These are phyloP conservation scores for Cyaniris semiargus DNA, from an alignment of 2,888 invertebrate species.

Conservation along the genomic window DNA sequence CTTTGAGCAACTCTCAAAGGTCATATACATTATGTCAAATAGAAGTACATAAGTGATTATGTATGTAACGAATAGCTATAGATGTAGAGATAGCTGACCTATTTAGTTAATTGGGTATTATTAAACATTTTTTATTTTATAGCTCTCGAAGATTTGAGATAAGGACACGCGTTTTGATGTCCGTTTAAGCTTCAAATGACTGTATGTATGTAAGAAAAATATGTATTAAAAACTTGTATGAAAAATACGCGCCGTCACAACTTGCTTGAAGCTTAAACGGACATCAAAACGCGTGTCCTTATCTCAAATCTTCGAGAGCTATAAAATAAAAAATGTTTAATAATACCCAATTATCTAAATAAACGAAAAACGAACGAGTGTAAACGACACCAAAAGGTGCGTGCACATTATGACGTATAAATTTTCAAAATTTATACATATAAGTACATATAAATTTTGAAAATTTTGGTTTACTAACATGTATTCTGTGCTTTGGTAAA, in stretches of 20 bases:
- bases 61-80: neutral
- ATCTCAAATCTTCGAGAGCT: neutral
- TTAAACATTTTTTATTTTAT: constrained; percentile 5
- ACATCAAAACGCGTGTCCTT: neutral
- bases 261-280: neutral
- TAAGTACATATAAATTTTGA: too few relatives aligned
- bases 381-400: too few relatives aligned
- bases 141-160: neutral
- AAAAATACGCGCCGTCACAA: too few relatives aligned
- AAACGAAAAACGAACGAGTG: too few relatives aligned
- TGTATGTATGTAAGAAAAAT: too few relatives aligned
- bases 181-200: neutral
- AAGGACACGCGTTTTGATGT: neutral
- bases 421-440: too few relatives aligned
- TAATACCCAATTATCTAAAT: constrained; percentile 8
- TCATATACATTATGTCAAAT: neutral
- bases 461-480: too few relatives aligned
- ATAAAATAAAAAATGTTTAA: constrained; percentile 5
- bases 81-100: neutral
- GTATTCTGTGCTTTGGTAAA: too few relatives aligned
- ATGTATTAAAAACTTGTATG: too few relatives aligned
- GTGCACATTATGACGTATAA: too few relatives aligned
- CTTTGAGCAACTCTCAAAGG: neutral
- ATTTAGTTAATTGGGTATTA: constrained; percentile 11
- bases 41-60: constrained; percentile 7